These are phyloP conservation scores for Enteromius unitaeniatus DNA, from an alignment of 2,797 vertebrate genomes.

Conservation along the genomic window DNA sequence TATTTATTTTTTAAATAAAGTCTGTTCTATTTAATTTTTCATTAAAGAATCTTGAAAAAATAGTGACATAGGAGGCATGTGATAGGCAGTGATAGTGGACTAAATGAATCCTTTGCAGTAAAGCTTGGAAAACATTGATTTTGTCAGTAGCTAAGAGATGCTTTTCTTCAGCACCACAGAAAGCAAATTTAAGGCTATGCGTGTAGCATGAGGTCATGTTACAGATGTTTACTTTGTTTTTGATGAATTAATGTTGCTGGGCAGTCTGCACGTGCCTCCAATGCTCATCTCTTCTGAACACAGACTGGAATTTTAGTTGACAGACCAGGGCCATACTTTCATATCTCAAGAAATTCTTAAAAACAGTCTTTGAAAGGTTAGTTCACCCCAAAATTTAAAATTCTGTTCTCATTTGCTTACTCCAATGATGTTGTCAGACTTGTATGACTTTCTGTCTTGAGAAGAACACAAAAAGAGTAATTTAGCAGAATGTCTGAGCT, in stretches of 20 bases:
- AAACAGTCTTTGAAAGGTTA: background rate
- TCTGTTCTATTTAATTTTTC: background rate
- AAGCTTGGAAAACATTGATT: conserved; percentile 73
- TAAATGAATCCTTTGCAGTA: conserved; percentile 58
- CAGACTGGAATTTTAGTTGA: conserved; percentile 2
- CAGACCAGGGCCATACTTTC: background rate
- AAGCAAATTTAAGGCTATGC: background rate
- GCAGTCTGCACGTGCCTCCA: conserved; percentile 25
- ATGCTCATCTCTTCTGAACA: conserved; percentile 22
- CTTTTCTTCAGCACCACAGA: conserved; percentile 15
- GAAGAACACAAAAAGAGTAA: background rate
- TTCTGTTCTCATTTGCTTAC: background rate
- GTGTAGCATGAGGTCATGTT: conserved; percentile 11
- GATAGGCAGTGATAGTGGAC: conserved; percentile 56
- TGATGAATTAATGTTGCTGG: conserved; percentile 7
- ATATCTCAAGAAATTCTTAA: conserved; percentile 15
- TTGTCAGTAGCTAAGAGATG: background rate
- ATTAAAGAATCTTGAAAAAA: background rate
- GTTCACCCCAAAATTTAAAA: background rate
- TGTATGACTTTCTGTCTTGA: background rate
- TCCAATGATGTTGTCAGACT: background rate
- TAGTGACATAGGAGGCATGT: no score
- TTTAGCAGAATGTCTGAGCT: background rate
- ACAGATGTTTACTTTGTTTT: conserved; percentile 21
- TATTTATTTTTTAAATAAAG: background rate